These are phyloP conservation scores for Sialis fuliginosa DNA, from an alignment of 2,888 invertebrate genomes.

Conservation along the genomic window DNA sequence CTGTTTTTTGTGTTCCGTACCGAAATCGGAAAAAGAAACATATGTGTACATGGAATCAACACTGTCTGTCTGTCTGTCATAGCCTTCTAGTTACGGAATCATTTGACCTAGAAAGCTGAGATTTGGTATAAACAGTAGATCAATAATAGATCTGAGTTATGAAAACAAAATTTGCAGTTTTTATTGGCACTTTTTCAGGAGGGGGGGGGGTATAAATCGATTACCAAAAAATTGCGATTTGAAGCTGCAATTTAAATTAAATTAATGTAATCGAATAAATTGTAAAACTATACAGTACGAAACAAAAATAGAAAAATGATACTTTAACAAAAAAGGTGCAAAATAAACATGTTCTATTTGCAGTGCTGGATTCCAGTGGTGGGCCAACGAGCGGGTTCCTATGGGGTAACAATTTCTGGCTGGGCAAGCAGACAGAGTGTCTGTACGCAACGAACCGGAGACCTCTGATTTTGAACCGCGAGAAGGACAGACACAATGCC, in stretches of 20 bases:
- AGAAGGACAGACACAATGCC: constrained; percentile 13
- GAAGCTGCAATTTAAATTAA: background rate
- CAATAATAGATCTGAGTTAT: no score
- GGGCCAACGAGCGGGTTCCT: constrained; percentile 32
- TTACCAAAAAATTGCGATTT: no score
- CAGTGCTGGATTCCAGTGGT: constrained; percentile 38
- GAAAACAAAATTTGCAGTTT: no score
- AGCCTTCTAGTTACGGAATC: no score
- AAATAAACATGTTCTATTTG: constrained; percentile 8
- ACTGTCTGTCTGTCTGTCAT: no score
- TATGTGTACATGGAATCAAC: no score
- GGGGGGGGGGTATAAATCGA: no score
- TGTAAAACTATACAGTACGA: background rate
- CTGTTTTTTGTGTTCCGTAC: no score
- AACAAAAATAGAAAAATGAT: background rate
- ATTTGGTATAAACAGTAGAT: no score
- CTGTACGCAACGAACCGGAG: constrained; percentile 20
- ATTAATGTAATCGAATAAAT: background rate
- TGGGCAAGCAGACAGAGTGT: constrained; percentile 34
- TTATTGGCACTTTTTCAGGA: no score
- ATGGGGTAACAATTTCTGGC: constrained; percentile 40
- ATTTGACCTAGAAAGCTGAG: no score
- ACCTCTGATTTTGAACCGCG: constrained; percentile 16
- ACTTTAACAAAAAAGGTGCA: background rate
- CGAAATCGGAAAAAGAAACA: no score